These are phyloP conservation scores for Caenorhabditis virilis DNA, from an alignment of 2,888 invertebrate species.

Conservation along the genomic window DNA sequence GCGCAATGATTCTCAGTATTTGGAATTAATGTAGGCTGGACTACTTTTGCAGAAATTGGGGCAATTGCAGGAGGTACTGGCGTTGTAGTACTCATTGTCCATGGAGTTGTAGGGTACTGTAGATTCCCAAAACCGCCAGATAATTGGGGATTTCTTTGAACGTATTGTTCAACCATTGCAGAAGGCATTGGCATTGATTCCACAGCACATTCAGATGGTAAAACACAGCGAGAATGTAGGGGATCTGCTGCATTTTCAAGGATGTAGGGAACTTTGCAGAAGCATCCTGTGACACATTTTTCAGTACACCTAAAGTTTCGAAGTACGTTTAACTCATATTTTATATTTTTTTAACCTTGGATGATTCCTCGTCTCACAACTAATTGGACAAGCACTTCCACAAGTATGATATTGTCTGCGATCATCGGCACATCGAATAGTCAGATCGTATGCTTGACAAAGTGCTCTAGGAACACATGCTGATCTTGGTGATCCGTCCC, in stretches of 20 bases:
- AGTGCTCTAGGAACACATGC: slow-evolving; percentile 44
- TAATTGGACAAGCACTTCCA: slow-evolving; percentile 54
- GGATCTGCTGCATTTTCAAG: slow-evolving; percentile 52
- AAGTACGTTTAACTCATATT: neutral
- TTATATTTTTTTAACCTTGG: slow-evolving; percentile 27
- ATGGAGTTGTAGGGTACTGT: slow-evolving; percentile 20
- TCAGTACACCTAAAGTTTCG: slow-evolving; percentile 46
- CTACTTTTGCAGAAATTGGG: neutral
- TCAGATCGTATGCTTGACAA: slow-evolving; percentile 48
- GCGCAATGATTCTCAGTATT: slow-evolving; percentile 42
- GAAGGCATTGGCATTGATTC: slow-evolving; percentile 15
- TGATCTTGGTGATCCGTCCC: slow-evolving; percentile 44
- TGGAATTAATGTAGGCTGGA: slow-evolving; percentile 1
- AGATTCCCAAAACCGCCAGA: slow-evolving; percentile 5
- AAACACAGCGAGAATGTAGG: slow-evolving; percentile 50
- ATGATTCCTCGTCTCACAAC: slow-evolving; percentile 44
- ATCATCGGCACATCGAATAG: slow-evolving; percentile 48
- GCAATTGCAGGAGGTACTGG: slow-evolving; percentile 1
- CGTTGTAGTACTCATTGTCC: slow-evolving; percentile 3
- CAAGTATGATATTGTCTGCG: slow-evolving; percentile 51
- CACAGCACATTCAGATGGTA: slow-evolving; percentile 50
- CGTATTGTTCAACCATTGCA: slow-evolving; percentile 18
- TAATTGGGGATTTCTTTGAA: slow-evolving; percentile 23
- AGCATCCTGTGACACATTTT: slow-evolving; percentile 53
- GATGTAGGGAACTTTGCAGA: slow-evolving; percentile 52